phyloP scores from a whole-genome alignment of 2,113 vertebrate species.

The Motacilla alba region DNA sequence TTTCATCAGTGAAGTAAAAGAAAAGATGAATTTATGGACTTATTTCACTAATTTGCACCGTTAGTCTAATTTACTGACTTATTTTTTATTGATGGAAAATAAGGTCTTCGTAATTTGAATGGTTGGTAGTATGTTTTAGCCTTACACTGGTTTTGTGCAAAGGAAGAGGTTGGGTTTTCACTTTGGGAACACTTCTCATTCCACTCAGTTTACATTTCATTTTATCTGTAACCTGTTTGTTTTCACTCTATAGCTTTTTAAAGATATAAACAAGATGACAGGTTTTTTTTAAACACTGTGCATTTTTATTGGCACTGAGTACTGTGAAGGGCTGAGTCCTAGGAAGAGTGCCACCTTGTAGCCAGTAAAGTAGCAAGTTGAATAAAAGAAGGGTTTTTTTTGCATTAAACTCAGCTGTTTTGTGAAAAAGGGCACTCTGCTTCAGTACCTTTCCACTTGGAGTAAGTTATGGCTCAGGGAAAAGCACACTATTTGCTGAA shows the following conservation, averaged over 20 bases:
- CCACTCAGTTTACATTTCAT: not conserved
- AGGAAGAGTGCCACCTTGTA: not conserved
- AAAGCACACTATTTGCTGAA: not conserved
- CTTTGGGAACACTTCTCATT: not conserved
- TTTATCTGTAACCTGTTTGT: not conserved
- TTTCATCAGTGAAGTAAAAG: not conserved
- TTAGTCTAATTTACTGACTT: not conserved
- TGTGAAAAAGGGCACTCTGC: not conserved
- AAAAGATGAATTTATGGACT: not conserved
- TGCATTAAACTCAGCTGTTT: not conserved
- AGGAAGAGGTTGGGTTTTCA: not conserved
- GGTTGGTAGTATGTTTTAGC: not conserved
- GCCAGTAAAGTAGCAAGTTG: not conserved
- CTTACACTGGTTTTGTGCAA: not conserved
- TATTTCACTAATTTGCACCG: not conserved
- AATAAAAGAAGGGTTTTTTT: not conserved
- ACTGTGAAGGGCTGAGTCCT: not conserved
- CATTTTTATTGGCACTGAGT: not conserved
- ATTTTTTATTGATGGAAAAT: not conserved
- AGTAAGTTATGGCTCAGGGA: not conserved
- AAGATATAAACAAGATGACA: not conserved
- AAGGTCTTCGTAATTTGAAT: not conserved
- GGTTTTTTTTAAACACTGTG: not conserved
- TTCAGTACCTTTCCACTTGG: not conserved
- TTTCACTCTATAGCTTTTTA: not conserved